Conservation (phyloP, 1,140 invertebrate genomes). For the Tetramorium alpestre region DNA sequence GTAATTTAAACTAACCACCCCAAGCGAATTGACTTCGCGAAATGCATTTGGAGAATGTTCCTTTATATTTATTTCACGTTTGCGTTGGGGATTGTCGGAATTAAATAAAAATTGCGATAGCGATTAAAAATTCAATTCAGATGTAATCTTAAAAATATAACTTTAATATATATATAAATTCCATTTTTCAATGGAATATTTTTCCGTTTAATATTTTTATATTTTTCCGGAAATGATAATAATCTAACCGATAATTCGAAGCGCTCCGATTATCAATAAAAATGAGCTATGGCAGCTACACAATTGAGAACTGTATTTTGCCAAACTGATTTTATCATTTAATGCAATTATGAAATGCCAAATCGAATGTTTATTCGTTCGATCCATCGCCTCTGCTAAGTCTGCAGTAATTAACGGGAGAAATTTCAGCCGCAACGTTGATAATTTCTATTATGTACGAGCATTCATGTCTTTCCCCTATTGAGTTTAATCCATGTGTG, state of each 20-base stretch:
- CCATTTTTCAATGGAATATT: not conserved
- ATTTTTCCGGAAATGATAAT: not conserved
- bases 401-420: slow-evolving; percentile 10
- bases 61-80: not conserved
- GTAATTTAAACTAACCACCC: slow-evolving; percentile 9
- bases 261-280: not conserved
- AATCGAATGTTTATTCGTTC: slow-evolving; percentile 12
- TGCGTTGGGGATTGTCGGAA: not conserved
- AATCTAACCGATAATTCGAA: not conserved
- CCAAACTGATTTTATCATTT: not conserved
- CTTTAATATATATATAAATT: too few species aligned
- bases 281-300: not conserved
- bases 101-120: not conserved
- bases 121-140: not conserved
- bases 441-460: not conserved
- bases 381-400: not conserved
- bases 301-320: not conserved
- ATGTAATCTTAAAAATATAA: not conserved
- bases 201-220: slow-evolving; percentile 2
- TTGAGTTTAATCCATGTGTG: slow-evolving; percentile 15
- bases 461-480: not conserved
- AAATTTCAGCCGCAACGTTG: not conserved
- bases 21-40: not conserved
- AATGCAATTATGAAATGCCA: not conserved
- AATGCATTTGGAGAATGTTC: not conserved